Evolutionary conservation across 2,113 vertebrate genomes (phyloP).

Genomic region (Atrichornis clamosus): DNA sequence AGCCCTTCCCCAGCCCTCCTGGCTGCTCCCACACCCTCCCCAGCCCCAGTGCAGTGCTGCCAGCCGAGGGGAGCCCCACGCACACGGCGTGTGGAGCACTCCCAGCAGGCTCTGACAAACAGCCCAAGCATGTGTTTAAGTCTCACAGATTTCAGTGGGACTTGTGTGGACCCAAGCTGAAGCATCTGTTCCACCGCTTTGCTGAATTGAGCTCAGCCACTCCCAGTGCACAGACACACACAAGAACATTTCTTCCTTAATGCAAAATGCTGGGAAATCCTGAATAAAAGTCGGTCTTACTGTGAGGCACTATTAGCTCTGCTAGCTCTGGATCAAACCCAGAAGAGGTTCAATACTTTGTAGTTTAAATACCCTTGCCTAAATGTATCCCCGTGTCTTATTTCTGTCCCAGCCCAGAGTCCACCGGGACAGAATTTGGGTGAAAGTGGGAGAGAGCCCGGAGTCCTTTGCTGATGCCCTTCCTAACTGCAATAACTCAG

Average conservation of each 20-base stretch:
- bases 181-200: not conserved
- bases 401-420: not conserved
- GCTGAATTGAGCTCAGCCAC: not conserved
- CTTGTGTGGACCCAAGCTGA: not conserved
- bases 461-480: not conserved
- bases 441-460: not conserved
- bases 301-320: not conserved
- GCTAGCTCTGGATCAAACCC: not conserved
- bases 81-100: not conserved
- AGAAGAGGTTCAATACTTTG: not conserved
- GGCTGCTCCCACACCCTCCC: not conserved
- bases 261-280: not conserved
- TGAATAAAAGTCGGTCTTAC: not conserved
- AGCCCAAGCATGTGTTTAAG: not conserved
- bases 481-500: not conserved
- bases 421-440: not conserved
- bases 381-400: not conserved
- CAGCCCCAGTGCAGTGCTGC: not conserved
- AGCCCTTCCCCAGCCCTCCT: not conserved
- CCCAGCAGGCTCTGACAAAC: not conserved
- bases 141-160: not conserved
- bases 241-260: not conserved
- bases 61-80: not conserved
- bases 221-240: not conserved
- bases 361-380: not conserved